phyloP scores from a whole-genome alignment of 2,797 vertebrate genomes.

The Antrozous pallidus region DNA sequence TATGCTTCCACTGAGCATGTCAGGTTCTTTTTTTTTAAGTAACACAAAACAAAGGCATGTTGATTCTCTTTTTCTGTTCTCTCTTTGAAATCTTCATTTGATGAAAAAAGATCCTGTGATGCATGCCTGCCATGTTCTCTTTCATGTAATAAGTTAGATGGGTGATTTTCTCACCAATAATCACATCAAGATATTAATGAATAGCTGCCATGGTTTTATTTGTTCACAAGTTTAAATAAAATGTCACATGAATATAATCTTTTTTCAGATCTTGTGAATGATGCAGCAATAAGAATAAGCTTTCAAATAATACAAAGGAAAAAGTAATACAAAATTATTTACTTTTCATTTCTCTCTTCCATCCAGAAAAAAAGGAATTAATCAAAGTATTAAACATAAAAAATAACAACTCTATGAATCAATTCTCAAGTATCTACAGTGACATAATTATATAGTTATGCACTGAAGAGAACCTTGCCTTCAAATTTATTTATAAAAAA shows the following conservation, averaged over 20 bases:
- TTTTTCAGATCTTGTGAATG: conserved; percentile 19
- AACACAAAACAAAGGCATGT: not conserved
- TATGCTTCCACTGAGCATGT: conserved; percentile 17
- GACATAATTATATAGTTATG: not conserved
- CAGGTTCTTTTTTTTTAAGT: not conserved
- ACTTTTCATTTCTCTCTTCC: conserved; percentile 11
- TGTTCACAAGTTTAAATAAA: conserved; percentile 52
- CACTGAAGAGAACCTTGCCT: not conserved
- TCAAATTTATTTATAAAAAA: conserved; percentile 6
- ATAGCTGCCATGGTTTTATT: conserved; percentile 27
- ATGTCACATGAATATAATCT: conserved; percentile 4
- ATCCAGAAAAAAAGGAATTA: conserved; percentile 13
- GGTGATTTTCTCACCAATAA: conserved; percentile 52
- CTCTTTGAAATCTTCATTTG: conserved; percentile 38
- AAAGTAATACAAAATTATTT: not conserved
- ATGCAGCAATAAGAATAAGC: not conserved
- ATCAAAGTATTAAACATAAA: conserved; percentile 33
- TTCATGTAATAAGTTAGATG: conserved; percentile 39
- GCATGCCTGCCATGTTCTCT: not conserved
- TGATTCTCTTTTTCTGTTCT: conserved; percentile 9
- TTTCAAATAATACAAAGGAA: conserved; percentile 9
- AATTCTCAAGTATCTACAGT: not conserved
- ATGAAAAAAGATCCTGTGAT: not conserved
- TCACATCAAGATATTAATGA: conserved; percentile 46
- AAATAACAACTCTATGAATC: not conserved